Evolutionary conservation across 1,140 invertebrate genomes (phyloP).

Genomic region (Episyrphus balteatus): DNA sequence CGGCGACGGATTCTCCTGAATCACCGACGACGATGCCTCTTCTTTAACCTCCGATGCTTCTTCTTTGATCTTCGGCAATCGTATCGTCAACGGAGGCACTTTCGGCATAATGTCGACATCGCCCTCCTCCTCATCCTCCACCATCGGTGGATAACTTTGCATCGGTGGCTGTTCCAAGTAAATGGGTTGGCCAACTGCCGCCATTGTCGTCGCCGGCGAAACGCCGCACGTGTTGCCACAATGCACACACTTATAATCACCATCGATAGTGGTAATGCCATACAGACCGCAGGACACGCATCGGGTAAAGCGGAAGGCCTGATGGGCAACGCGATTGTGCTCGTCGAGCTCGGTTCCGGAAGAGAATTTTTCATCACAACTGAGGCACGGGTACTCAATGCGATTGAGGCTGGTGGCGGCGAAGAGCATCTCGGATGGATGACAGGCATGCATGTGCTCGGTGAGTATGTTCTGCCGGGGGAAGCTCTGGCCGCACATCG

Average conservation of each 20-base stretch:
- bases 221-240: constrained; percentile 22
- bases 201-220: constrained; percentile 18
- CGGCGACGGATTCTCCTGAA: no score
- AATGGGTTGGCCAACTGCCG: constrained; percentile 20
- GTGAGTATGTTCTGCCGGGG: constrained; percentile 22
- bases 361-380: constrained; percentile 33
- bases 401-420: constrained; percentile 1
- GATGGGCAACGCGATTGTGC: constrained; percentile 28
- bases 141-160: constrained; percentile 29
- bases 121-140: constrained; percentile 12
- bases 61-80: constrained; percentile 7
- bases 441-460: constrained; percentile 32
- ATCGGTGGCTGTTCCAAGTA: constrained; percentile 30
- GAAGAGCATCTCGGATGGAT: constrained; percentile 8
- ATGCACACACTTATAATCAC: constrained; percentile 31
- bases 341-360: constrained; percentile 26
- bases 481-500: constrained; percentile 32
- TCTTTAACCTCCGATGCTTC: constrained; percentile 18
- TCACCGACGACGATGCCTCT: constrained; percentile 12
- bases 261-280: constrained; percentile 25
- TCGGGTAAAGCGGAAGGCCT: constrained; percentile 27
- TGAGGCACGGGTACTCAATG: constrained; percentile 23
- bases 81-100: constrained; percentile 13
- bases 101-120: constrained; percentile 22
- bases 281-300: constrained; percentile 30